Base-by-base conservation (phyloP, 2,113 vertebrate species). In the Centropristis striata region DNA sequence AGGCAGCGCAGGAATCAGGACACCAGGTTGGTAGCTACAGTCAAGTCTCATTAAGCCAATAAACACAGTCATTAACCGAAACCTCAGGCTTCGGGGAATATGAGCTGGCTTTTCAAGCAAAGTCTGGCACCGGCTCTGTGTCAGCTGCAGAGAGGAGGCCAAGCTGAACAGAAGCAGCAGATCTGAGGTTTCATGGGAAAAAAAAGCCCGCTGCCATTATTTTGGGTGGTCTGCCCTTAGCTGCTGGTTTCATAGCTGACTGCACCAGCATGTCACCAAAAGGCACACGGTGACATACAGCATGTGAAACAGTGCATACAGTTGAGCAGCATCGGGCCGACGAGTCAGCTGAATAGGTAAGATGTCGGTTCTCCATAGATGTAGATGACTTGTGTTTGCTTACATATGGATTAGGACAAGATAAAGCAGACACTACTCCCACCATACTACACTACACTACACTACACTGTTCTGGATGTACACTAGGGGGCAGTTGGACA, bases 31-130 rank as follows among this genome's bases (percentile, higher is more conserved):
- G 83, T 72, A 44, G 75, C 83, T 65, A 74, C 80, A 53, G 80
- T 83, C 55, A 74, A 83, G 71, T 80, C 77, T 72, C 75, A 82
- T 80, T 75, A 71, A 80, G 85, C 72, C 86, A 86, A 86, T 84
- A 83, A 89, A 90, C 79, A 83, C 50, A 82, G 60, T 68, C 47
- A 84, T 84, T 85, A 83, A 51, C 54, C 2, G 20, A 87, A 87
- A 77, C 81, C 75, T 77, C 66, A 60, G 42, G 57, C 71, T 83
- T 83, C 25, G 1, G 86, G 86, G 79, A 92, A 90, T 28, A 71
- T 71, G 68, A 81, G 75, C 53, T 72, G 71, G 12, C 50, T 68
- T 68, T 57, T 67, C 41, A 59, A 61, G 61, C 41, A 39, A 21
- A 85, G 49, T 59, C 72, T 75, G 66, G 49, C 71, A 47, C 54